phyloP scores from a whole-genome alignment of 2,888 invertebrate genomes.

The Drosophila paramelanica region DNA sequence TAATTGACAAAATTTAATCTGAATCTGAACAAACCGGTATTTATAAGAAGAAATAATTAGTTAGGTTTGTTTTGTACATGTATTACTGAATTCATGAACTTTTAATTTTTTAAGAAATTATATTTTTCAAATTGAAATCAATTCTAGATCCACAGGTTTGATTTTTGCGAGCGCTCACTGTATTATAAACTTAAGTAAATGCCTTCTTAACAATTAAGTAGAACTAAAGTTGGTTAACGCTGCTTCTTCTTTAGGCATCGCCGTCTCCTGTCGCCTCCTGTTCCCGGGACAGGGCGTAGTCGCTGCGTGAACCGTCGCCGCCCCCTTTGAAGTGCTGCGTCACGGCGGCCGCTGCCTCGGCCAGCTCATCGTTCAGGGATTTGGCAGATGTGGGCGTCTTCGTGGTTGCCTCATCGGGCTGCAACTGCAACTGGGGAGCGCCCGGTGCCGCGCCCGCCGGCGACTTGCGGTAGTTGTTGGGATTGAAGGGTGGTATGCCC shows the following conservation, averaged over 20 bases:
- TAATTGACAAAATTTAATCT: neutral
- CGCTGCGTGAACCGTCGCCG: constrained; percentile 72
- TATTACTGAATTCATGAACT: neutral
- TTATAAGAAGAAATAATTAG: too few species aligned
- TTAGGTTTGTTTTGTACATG: too few species aligned
- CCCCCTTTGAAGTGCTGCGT: constrained; percentile 63
- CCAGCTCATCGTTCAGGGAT: constrained; percentile 72
- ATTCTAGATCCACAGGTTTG: neutral
- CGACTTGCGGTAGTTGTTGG: constrained; percentile 86
- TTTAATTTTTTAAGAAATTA: neutral
- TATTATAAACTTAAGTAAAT: constrained; percentile 42
- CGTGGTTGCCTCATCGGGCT: constrained; percentile 27
- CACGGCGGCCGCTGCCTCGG: constrained; percentile 65
- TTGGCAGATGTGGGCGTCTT: constrained; percentile 85
- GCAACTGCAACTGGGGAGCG: constrained; percentile 24
- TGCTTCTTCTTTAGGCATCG: constrained; percentile 31
- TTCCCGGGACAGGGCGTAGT: constrained; percentile 69
- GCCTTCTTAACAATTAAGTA: constrained; percentile 46
- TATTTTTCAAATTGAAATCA: too few species aligned
- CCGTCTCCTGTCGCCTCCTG: constrained; percentile 38
- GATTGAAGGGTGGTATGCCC: constrained; percentile 85
- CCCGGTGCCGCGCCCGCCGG: constrained; percentile 83
- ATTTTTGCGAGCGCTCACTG: constrained; percentile 14
- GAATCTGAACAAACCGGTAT: too few species aligned
- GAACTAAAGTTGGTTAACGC: constrained; percentile 9